phyloP scores from a whole-genome alignment of 2,888 invertebrate genomes.

The Scaptomyza caliginosa region DNA sequence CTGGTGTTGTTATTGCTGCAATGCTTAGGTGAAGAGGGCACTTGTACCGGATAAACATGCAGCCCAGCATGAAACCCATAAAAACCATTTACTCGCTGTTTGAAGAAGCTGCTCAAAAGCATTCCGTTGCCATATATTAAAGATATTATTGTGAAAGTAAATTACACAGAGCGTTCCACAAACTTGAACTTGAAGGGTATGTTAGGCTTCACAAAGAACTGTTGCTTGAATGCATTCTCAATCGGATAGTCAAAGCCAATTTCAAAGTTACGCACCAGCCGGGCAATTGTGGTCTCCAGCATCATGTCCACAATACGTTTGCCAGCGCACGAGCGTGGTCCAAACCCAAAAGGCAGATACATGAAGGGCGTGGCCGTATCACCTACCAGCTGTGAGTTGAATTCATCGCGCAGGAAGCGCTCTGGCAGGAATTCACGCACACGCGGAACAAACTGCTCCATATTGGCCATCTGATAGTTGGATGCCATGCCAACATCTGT shows the following conservation, averaged over 20 bases:
- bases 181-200: conserved; percentile 83
- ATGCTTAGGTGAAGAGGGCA: conserved; percentile 43
- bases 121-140: conserved; percentile 14
- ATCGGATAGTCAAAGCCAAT: conserved; percentile 84
- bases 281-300: conserved; percentile 86
- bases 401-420: conserved; percentile 86
- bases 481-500: conserved; percentile 90
- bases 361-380: conserved; percentile 73
- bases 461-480: conserved; percentile 86
- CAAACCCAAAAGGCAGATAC: conserved; percentile 81
- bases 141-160: conserved; percentile 3
- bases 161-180: conserved; percentile 61
- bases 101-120: conserved; percentile 22
- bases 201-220: conserved; percentile 81
- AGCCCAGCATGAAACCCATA: conserved; percentile 29
- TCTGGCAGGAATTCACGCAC: conserved; percentile 89
- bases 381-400: conserved; percentile 43
- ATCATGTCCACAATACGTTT: conserved; percentile 90
- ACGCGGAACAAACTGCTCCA: conserved; percentile 87
- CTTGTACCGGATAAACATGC: conserved; percentile 35
- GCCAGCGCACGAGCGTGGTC: conserved; percentile 87
- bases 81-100: conserved; percentile 27
- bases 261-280: conserved; percentile 83
- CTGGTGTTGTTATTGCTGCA: conserved; percentile 28
- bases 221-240: conserved; percentile 71